These are phyloP conservation scores for Cephalopholis sonnerati DNA, from an alignment of 2,113 vertebrate genomes.

Conservation along the genomic window DNA sequence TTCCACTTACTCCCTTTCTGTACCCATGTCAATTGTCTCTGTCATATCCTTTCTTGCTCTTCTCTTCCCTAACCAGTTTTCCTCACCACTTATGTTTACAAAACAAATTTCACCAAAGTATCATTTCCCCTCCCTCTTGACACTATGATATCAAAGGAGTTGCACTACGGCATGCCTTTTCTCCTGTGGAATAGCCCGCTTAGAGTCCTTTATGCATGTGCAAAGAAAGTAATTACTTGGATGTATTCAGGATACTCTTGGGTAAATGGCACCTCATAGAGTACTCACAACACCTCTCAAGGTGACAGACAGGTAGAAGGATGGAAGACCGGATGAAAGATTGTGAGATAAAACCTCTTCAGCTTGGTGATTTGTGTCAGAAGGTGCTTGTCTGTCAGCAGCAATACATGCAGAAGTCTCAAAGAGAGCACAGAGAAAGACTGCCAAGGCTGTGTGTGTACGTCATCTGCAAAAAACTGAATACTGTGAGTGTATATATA, in stretches of 20 bases:
- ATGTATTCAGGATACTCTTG: constrained; percentile 33
- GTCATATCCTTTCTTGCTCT: neutral
- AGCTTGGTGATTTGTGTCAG: constrained; percentile 59
- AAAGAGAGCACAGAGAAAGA: neutral
- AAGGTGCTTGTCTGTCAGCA: constrained; percentile 41
- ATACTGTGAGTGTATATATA: constrained; percentile 15
- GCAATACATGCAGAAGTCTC: constrained; percentile 27
- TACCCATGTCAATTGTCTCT: neutral
- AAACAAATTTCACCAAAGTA: neutral
- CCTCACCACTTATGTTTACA: neutral
- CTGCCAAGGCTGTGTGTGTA: constrained; percentile 6
- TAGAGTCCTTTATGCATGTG: neutral
- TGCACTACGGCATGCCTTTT: neutral
- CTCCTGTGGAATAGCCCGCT: neutral
- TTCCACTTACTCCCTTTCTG: neutral
- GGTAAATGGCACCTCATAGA: constrained; percentile 48
- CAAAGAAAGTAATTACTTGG: constrained; percentile 37
- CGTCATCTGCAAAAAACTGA: constrained; percentile 30
- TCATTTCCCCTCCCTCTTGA: neutral
- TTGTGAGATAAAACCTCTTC: constrained; percentile 60
- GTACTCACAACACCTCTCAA: constrained; percentile 39
- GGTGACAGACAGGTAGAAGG: constrained; percentile 61
- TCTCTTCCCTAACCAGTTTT: neutral
- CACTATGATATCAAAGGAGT: constrained; percentile 1
- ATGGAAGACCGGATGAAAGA: constrained; percentile 46